These are phyloP conservation scores for Cercopithecus hamlyni DNA, from an alignment of 2,797 vertebrate species.

Conservation along the genomic window DNA sequence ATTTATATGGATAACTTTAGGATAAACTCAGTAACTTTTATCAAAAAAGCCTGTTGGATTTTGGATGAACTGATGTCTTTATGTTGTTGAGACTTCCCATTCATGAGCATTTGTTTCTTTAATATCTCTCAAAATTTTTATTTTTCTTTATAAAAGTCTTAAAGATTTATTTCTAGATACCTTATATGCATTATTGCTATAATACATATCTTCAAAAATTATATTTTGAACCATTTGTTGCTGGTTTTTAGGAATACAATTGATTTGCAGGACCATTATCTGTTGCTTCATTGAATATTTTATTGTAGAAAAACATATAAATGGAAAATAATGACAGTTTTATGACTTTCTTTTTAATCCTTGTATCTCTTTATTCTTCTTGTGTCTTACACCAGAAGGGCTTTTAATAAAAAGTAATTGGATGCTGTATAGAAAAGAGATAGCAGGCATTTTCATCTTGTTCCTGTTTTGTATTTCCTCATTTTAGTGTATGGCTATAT, in stretches of 20 bases:
- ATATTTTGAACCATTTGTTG: background rate
- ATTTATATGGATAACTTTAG: background rate
- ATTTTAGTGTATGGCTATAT: background rate
- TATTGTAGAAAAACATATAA: background rate
- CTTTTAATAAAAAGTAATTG: background rate
- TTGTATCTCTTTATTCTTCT: background rate
- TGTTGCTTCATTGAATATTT: background rate
- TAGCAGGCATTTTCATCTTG: background rate
- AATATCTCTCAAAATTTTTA: background rate
- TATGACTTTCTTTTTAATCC: background rate
- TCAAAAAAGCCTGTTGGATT: background rate
- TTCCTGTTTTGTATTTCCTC: background rate
- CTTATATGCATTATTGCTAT: background rate
- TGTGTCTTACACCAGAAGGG: too few species aligned
- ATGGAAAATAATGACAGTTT: conserved; percentile 20
- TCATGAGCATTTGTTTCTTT: background rate
- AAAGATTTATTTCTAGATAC: background rate
- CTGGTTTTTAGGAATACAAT: background rate
- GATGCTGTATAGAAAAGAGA: background rate
- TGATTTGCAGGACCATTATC: background rate
- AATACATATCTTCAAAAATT: background rate
- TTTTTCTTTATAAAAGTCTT: background rate
- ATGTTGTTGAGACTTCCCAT: background rate
- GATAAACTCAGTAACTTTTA: background rate
- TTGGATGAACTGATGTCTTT: background rate